phyloP scores from a whole-genome alignment of 2,113 vertebrate genomes.

The Ciconia boyciana region DNA sequence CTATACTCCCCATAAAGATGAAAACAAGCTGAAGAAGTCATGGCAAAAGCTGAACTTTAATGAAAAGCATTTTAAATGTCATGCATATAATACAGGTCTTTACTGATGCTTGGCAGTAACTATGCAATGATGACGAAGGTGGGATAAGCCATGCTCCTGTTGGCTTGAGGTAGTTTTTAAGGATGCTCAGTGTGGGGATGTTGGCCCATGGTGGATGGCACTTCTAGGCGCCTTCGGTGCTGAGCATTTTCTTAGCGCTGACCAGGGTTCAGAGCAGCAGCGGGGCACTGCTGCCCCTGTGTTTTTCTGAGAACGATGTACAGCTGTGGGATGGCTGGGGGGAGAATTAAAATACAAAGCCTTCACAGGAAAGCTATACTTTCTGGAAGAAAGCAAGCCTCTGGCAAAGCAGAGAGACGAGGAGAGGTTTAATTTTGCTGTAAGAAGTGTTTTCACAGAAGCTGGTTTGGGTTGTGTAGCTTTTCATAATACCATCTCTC shows the following conservation, averaged over 20 bases:
- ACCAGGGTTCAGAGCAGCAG: background rate
- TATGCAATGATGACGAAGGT: background rate
- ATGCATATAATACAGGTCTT: background rate
- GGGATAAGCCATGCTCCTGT: background rate
- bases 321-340: background rate
- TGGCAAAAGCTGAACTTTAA: background rate
- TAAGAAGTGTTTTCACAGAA: background rate
- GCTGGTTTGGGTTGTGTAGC: background rate
- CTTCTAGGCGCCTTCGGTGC: background rate
- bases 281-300: rapidly evolving
- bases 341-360: background rate
- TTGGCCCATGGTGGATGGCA: background rate
- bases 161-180: background rate
- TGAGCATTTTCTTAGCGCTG: background rate
- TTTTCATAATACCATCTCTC: background rate
- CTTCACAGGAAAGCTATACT: background rate
- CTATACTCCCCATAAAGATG: background rate
- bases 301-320: background rate
- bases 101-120: background rate
- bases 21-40: background rate
- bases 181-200: background rate
- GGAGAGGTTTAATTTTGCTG: background rate
- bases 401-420: background rate
- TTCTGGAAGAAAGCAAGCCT: background rate
- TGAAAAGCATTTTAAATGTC: background rate